Base-by-base conservation (phyloP, 2,888 invertebrate genomes). In the Glomeris marginata region DNA sequence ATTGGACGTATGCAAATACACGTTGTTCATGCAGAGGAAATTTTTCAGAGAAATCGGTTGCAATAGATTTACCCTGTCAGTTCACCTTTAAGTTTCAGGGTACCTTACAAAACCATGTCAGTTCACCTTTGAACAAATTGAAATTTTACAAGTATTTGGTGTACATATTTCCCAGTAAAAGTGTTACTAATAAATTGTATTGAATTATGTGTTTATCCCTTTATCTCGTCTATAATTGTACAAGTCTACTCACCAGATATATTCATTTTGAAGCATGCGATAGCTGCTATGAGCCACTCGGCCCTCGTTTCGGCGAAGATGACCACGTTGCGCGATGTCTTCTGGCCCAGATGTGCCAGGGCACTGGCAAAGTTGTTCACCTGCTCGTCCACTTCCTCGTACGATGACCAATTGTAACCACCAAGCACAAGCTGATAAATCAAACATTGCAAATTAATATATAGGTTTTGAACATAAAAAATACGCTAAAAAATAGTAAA, bases 221-320 rank as follows among this genome's bases (percentile, higher is more conserved):
- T 41, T 49, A 15, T 13, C 34, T 49, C n/a, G 47, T 4, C 10
- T 15, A 20, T 6, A 6, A 6, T 49, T 18, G n/a, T n/a, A 51
- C 28, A 28, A 28, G 28, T 5, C 28, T 3, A 28, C 57, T 62
- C 58, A 83, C 83, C 76, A 45, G 88, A 83, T 64, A 90, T 82
- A 66, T 84, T 90, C 69, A 85, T 86, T 66, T 87, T 88, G 72
- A 98, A 92, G 69, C 92, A 85, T 48, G 91, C 94, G 63, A 95
- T 87, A 1, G 94, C 92, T 0, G 91, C 84, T 45, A 95, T 74
- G 80, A 97, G 84, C 98, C 98, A 98, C 71, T 98, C 97, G 44
- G 87, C 87, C 58, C 95, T 75, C 0, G 97, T 98, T 71, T 98
- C 98, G 0, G 95, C 92, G 72, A 94, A 97, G 63, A 98, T 81